These are phyloP conservation scores for Shargacucullia verbasci DNA, from an alignment of 2,888 invertebrate genomes.

Conservation along the genomic window DNA sequence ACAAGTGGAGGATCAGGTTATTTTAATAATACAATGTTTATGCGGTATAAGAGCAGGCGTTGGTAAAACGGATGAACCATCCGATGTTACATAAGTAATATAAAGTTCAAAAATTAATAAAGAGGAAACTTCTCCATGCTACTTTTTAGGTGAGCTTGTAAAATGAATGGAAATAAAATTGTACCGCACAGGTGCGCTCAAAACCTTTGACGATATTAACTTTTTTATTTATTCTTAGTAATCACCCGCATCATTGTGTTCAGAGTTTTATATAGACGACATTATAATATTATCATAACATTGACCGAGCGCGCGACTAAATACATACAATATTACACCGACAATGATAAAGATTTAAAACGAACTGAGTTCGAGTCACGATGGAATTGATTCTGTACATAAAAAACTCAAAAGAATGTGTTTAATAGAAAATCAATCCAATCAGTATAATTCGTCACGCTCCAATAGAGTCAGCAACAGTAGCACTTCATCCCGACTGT, in stretches of 20 bases:
- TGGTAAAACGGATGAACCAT: conserved; percentile 77
- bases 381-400: conserved; percentile 70
- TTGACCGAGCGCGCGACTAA: conserved; percentile 32
- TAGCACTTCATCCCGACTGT: conserved; percentile 61
- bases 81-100: conserved; percentile 85
- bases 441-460: conserved; percentile 80
- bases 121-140: conserved; percentile 85
- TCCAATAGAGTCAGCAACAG: conserved; percentile 72
- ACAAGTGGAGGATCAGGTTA: conserved; percentile 25
- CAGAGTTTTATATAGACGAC: conserved; percentile 50
- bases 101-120: conserved; percentile 90
- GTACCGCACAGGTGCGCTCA: conserved; percentile 87
- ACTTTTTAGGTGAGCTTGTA: conserved; percentile 88
- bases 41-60: conserved; percentile 55
- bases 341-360: conserved; percentile 64
- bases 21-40: conserved; percentile 55
- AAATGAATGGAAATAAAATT: conserved; percentile 89
- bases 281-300: conserved; percentile 45
- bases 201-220: conserved; percentile 88
- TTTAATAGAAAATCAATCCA: conserved; percentile 84
- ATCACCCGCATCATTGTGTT: conserved; percentile 67
- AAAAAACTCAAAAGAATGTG: conserved; percentile 69
- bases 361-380: conserved; percentile 75
- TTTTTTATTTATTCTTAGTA: conserved; percentile 82
- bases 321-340: conserved; percentile 44